Conservation (phyloP, 1,140 invertebrate species). For the Drosophila yakuba region DNA sequence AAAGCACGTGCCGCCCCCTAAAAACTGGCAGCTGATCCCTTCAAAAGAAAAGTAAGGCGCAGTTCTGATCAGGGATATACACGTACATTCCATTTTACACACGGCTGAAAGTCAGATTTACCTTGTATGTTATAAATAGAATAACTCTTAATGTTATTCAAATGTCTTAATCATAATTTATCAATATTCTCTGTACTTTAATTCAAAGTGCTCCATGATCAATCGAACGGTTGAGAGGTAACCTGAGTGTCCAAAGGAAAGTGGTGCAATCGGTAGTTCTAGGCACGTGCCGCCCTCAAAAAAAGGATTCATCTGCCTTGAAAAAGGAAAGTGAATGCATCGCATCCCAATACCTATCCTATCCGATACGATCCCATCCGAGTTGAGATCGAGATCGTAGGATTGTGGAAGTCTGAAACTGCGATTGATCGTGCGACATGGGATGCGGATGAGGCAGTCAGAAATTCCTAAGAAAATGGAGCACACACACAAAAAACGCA, state of each 20-base stretch:
- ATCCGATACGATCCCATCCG: conserved; percentile 5
- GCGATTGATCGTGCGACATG: conserved; percentile 77
- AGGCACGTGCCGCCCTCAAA: conserved; percentile 66
- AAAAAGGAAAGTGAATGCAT: conserved; percentile 64
- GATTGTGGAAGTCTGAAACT: conserved; percentile 43
- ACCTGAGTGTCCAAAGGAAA: conserved; percentile 45
- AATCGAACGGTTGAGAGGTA: conserved; percentile 13
- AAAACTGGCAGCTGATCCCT: conserved; percentile 47
- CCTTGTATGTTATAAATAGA: not conserved
- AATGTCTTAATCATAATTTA: too few relatives aligned
- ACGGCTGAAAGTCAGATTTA: not conserved
- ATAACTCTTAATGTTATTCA: too few relatives aligned
- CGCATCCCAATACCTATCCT: not conserved
- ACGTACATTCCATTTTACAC: not conserved
- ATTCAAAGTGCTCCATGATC: not conserved
- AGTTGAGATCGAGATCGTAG: conserved; percentile 28
- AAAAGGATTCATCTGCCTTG: conserved; percentile 27
- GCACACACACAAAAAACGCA: conserved; percentile 61
- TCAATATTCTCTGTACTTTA: too few relatives aligned
- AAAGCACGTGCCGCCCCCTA: conserved; percentile 64
- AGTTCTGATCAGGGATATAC: not conserved
- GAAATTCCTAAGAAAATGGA: conserved; percentile 75
- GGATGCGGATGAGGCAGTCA: conserved; percentile 32
- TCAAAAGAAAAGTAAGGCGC: conserved; percentile 55
- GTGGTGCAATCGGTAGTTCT: conserved; percentile 51